Conservation (phyloP, 2,797 vertebrate species). For the Bucorvus abyssinicus region DNA sequence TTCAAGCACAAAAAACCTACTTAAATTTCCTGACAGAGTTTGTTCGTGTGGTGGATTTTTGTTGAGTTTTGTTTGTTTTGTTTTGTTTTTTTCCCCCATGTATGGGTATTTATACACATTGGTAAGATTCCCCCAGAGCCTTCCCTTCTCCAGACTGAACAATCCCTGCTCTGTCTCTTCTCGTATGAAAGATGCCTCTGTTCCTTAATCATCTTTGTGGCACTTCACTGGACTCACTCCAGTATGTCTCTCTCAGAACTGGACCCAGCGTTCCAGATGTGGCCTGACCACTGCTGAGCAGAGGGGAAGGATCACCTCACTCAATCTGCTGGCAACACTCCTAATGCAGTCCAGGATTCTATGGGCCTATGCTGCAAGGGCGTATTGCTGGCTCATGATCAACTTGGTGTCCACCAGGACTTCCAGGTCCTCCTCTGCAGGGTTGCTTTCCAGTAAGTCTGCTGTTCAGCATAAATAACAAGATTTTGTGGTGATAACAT, state of each 20-base stretch:
- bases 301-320: neutral
- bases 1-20: neutral
- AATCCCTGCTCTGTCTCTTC: neutral
- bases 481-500: neutral
- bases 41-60: neutral
- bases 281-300: neutral
- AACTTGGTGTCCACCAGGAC: neutral
- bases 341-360: too few relatives aligned
- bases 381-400: neutral
- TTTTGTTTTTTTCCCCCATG: rapidly evolving
- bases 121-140: neutral
- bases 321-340: neutral
- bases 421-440: neutral
- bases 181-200: neutral
- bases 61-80: neutral
- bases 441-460: too few relatives aligned
- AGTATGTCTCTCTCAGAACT: neutral
- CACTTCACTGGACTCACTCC: neutral
- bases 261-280: neutral
- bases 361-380: neutral
- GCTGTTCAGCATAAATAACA: neutral
- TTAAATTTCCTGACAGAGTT: neutral
- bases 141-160: neutral
- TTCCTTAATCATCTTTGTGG: neutral
- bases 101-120: neutral